Percentiles rank a stretch among this genome's conserved stretches.
phyloP scores from a whole-genome alignment of 2,113 vertebrate species.

The Serilophus lunatus region DNA sequence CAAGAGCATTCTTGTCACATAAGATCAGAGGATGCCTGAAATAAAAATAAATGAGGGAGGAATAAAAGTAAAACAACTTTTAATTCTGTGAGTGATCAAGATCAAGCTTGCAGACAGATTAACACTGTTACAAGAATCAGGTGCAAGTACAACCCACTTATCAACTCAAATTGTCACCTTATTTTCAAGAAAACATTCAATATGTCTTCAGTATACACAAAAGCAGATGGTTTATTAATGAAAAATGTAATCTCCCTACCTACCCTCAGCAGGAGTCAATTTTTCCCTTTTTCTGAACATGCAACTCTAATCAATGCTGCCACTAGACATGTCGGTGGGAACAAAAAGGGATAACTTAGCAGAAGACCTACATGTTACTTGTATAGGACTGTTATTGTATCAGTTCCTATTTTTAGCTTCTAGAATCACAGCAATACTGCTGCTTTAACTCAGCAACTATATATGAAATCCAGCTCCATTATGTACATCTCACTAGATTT shows the following conservation, averaged over 20 bases:
- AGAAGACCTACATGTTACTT: background rate
- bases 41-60: background rate
- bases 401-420: background rate
- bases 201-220: background rate
- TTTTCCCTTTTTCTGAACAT: slow-evolving; percentile 35
- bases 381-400: background rate
- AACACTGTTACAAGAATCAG: background rate
- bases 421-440: background rate
- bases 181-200: slow-evolving; percentile 16
- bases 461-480: slow-evolving; percentile 11
- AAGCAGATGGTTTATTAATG: slow-evolving; percentile 13
- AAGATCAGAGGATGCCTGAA: background rate
- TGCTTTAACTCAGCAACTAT: background rate
- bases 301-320: background rate
- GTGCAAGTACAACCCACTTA: background rate
- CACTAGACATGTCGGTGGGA: background rate
- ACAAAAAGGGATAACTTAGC: background rate
- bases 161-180: background rate
- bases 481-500: background rate
- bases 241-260: background rate
- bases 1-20: slow-evolving; percentile 16
- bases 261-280: background rate
- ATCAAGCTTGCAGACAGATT: background rate
- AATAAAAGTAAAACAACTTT: background rate
- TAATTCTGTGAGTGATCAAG: background rate